Evolutionary conservation across 1,140 invertebrate species (phyloP), one percentile per base, ranked within the genome.

Genomic region (Scylla paramamosain): DNA sequence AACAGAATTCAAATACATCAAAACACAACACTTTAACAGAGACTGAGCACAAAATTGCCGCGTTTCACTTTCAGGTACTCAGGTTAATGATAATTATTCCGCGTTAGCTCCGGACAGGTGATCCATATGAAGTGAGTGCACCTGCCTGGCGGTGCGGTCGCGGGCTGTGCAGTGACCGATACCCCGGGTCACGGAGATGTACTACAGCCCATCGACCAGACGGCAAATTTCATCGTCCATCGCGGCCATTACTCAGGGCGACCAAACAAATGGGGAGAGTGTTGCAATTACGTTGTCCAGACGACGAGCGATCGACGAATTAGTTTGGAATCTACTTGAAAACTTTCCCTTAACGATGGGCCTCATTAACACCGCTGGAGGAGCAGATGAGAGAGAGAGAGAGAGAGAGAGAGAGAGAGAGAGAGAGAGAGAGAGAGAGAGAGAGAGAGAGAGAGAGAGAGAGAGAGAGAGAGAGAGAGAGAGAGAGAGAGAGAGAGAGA

Each of bases 241-340:
- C 25, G n/a, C 20, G 1, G 67, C 67, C 67, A 77, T 77, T 77
- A 77, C 20, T 77, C 67, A 77, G 67, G 67, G 20, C 67, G 67
- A 39, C 67, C 20, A 7, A 77, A 77, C 67, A n/a, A 77, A 77
- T 77, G 67, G 67, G 1, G 7, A 1, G 6, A n/a, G 67, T 20
- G 67, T n/a, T 77, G 67, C 67, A 77, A 77, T 77, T 77, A 77
- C 67, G 67, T n/a, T 77, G 25, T 77, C 25, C 67, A 20, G 67
- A 59, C 67, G 67, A 25, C 6, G 67, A 25, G 67, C 20, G 67
- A 77, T 77, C 67, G 67, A 77, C 20, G 67, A 25, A n/a, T n/a
- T n/a, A n/a, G 67, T 77, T 77, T n/a, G 67, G 67, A 77, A 77
- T 77, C 67, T 77, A 77, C 20, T 77, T 77, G 67, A 77, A 77